Evolutionary conservation across 53 echinoderm and acorn worm genomes (phyloP).

Genomic region (Echinarachnius parma): DNA sequence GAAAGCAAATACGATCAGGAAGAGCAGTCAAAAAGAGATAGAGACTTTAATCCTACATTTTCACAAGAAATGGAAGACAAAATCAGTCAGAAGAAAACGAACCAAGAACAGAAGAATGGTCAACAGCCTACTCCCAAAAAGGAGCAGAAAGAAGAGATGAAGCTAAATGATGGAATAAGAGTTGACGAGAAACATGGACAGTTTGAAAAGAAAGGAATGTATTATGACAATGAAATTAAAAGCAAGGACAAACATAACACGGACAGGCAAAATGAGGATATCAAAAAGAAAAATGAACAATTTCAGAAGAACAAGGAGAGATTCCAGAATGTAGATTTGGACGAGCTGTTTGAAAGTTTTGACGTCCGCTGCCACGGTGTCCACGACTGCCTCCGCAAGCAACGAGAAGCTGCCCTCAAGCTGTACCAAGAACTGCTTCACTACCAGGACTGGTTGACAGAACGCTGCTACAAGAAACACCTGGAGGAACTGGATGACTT

Average conservation of each 20-base stretch:
- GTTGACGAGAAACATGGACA: no score
- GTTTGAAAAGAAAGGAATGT: not conserved
- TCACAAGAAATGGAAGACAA: no score
- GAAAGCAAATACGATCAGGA: not conserved
- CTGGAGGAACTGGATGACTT: slow-evolving; percentile 77
- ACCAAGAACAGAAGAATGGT: not conserved
- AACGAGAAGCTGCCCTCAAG: slow-evolving; percentile 71
- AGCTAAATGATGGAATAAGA: no score
- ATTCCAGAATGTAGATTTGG: slow-evolving; percentile 47
- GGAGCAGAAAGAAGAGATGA: not conserved
- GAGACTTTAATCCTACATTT: not conserved
- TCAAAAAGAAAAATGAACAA: not conserved
- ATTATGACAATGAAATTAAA: not conserved
- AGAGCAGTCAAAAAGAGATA: not conserved
- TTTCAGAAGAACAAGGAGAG: not conserved
- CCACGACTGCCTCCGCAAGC: slow-evolving; percentile 69
- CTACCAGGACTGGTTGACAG: slow-evolving; percentile 78
- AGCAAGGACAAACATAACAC: not conserved
- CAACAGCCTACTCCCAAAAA: not conserved
- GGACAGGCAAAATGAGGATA: not conserved
- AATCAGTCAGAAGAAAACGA: not conserved
- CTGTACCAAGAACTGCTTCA: slow-evolving; percentile 80
- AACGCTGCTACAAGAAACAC: slow-evolving; percentile 68
- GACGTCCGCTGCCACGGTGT: slow-evolving; percentile 84
- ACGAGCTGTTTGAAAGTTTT: slow-evolving; percentile 64